A percentile compares a stretch with the other conserved stretches of the same genome.
These are phyloP conservation scores for Anhinga anhinga DNA, from an alignment of 2,113 vertebrate species.

Conservation along the genomic window DNA sequence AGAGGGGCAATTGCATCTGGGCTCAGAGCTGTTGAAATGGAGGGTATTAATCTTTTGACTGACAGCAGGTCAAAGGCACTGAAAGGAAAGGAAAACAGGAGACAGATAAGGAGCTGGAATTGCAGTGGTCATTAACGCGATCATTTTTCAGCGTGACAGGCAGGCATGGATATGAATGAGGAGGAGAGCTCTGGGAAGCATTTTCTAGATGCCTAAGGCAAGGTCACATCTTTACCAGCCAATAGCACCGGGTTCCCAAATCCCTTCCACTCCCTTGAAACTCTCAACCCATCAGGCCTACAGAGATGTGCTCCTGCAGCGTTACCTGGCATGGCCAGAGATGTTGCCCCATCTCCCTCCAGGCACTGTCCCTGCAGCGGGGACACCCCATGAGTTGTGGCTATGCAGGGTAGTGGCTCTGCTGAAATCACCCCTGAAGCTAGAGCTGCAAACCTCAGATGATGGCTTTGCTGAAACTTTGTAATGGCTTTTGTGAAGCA, in stretches of 20 bases:
- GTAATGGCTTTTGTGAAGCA: background rate
- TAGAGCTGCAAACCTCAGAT: background rate
- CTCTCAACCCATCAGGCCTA: background rate
- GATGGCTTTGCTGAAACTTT: background rate
- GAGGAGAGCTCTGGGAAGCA: background rate
- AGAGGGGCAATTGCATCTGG: background rate
- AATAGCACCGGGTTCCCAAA: background rate
- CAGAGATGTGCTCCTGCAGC: background rate
- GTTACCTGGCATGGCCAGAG: background rate
- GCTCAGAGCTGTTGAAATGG: background rate
- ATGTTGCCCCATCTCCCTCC: background rate
- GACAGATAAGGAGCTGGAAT: background rate
- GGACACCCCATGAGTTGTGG: accelerated
- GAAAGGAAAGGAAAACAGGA: constrained; percentile 26
- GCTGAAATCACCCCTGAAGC: background rate
- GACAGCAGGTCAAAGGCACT: background rate
- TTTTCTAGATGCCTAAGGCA: background rate
- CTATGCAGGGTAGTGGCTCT: background rate
- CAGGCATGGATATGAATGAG: background rate
- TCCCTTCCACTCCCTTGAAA: background rate
- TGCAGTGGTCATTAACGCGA: background rate
- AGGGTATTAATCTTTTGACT: background rate
- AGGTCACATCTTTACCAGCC: background rate
- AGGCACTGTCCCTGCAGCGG: background rate
- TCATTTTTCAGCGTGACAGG: background rate